Evolutionary conservation across 35 echinoderm and acorn worm species (phyloP), one percentile per base, ranked within the genome.

Genomic region (Heliocidaris tuberculata): DNA sequence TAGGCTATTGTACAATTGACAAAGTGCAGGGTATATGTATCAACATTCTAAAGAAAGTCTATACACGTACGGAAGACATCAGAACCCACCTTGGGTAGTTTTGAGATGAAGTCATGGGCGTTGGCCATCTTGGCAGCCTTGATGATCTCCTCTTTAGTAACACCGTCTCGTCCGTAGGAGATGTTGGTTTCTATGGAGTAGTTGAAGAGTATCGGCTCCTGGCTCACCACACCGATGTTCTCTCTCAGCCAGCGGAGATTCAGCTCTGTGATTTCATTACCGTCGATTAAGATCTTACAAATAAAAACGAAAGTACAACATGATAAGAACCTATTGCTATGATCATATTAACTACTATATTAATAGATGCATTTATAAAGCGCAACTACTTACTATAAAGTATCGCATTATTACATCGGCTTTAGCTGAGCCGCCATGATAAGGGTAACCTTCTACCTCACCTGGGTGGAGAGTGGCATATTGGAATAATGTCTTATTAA

Each of bases 161-260:
- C 96, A 85, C 94, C 97, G 17, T 94, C 49, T 50, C 98, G 95
- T 31, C 98, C 98, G 85, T 99, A 99, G 3, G 95, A 59, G 47
- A 99, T 99, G 94, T 99, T 99, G 17, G 96, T 95, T 30, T 95
- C 94, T 48, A 99, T 97, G 86, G 95, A 96, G 16, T 94, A 96
- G 54, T 85, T 97, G 88, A 99, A 99, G n/a, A 99, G 90, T 4
- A 97, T 94, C 7, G 96, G 96, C 50, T 99, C 98, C 92, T 99
- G 98, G 85, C 98, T 99, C 47, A 99, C 98, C 7, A 99, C 95
- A 71, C 97, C 98, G 12, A 99, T 96, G 85, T 96, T 94, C 35
- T 96, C 95, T 27, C 97, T 92, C 85, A 99, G 50, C 98, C 97
- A 99, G n/a, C 90, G 92, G 17, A 99, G 93, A 60, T 97, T 99